These are phyloP conservation scores for Gasterosteus nipponicus DNA, from an alignment of 2,113 vertebrate species.

Conservation along the genomic window DNA sequence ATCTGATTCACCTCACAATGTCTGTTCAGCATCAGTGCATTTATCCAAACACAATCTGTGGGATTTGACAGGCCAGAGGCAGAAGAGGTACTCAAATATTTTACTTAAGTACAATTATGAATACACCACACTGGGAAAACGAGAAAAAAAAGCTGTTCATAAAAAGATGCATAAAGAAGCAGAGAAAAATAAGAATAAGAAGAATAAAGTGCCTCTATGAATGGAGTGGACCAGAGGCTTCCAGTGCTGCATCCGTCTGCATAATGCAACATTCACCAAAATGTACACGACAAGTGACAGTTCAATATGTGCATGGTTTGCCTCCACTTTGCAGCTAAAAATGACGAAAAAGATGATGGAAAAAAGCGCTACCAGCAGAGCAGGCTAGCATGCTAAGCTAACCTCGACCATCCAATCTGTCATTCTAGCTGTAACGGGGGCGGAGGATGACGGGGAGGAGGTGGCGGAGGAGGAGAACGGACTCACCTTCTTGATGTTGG, in stretches of 20 bases:
- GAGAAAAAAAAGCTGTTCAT: background rate
- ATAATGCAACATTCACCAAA: conserved; percentile 23
- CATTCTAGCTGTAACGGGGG: background rate
- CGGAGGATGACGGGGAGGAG: background rate
- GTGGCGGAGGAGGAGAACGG: background rate
- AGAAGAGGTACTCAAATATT: background rate
- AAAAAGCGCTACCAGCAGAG: conserved; percentile 5
- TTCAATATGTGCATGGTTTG: rapidly evolving
- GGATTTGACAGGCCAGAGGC: background rate
- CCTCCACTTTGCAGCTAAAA: background rate
- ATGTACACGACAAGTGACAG: background rate
- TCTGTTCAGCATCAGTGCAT: background rate
- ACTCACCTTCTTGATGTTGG: conserved; percentile 86
- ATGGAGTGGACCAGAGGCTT: background rate
- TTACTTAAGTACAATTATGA: background rate
- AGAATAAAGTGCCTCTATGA: background rate
- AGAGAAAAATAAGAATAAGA: background rate
- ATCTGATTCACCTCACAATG: background rate
- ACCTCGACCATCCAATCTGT: conserved; percentile 12
- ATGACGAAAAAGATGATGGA: background rate
- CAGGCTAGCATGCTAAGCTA: conserved; percentile 62
- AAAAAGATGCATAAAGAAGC: too few relatives aligned
- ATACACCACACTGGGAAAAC: background rate
- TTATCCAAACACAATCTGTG: background rate
- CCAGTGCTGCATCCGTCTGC: conserved; percentile 4